Base-by-base conservation (phyloP, 2,113 vertebrate genomes). In the Centropristis striata region DNA sequence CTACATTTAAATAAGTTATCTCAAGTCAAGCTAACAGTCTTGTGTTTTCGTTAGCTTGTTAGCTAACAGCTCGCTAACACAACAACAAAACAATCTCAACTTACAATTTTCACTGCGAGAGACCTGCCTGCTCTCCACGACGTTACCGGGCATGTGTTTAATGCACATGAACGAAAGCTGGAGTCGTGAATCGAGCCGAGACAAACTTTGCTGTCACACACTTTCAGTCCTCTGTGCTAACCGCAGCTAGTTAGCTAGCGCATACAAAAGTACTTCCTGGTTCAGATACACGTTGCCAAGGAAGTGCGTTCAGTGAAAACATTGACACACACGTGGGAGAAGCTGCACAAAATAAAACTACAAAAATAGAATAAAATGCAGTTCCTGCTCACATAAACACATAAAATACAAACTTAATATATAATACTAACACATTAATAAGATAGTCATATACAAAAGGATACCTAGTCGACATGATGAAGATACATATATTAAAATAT, bases 211-310 rank as follows among this genome's bases (percentile, higher is more conserved):
- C 50, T 59, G 60, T 13, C 41, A 51, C 54, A 73, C 64, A 77
- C 61, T 86, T 74, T 80, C 53, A 49, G 46, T 58, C 18, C 49
- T 53, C 54, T 55, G 49, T 47, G 83, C 58, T 79, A 49, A 36
- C 49, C 51, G 27, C 5, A 50, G 76, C 76, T 64, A 69, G 60
- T 46, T 76, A 84, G 89, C 87, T 4, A 4, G 16, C 25, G 69
- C 64, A 18, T 0, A 14, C n/a, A 18, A 1, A 82, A 94, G 69
- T 72, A 89, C 94, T 95, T 95, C 94, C 94, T 88, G 92, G 93
- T 95, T 91, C 90, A 93, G 65, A 78, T 55, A 82, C 83, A 67
- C 88, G 87, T 93, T 93, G 91, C 92, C 86, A 92, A 90, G 89
- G 90, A 92, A 93, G 71, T 84, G 68, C 39, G 67, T 41, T 28